Conservation (phyloP, 1,140 invertebrate genomes). For the Drosophila pseudoobscura region DNA sequence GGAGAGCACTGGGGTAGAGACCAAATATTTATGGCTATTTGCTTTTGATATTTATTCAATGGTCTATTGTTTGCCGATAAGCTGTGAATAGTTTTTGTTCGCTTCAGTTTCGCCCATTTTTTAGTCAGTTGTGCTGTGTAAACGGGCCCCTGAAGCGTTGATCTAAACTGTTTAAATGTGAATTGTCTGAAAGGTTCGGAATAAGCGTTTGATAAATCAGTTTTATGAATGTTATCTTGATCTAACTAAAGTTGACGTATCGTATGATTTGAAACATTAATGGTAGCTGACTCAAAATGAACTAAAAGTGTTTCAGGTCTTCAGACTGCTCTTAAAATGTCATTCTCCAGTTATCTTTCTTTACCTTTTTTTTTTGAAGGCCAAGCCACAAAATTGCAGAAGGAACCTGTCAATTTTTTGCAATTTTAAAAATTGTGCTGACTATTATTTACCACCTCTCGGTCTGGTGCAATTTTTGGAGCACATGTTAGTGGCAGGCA, state of each 20-base stretch:
- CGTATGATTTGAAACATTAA: too few relatives aligned
- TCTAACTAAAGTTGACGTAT: too few relatives aligned
- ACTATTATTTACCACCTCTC: slow-evolving; percentile 8
- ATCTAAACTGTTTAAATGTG: slow-evolving; percentile 6
- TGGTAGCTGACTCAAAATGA: too few relatives aligned
- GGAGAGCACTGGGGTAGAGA: slow-evolving; percentile 48
- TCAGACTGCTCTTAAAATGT: too few relatives aligned
- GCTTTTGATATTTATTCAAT: slow-evolving; percentile 79
- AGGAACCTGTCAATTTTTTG: slow-evolving; percentile 27
- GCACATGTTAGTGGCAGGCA: slow-evolving; percentile 55
- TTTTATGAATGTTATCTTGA: too few relatives aligned
- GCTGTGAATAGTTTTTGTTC: slow-evolving; percentile 69
- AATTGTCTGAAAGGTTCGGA: too few relatives aligned
- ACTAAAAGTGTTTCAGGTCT: too few relatives aligned
- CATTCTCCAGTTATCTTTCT: not conserved
- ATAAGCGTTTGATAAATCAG: too few relatives aligned
- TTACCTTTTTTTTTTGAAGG: not conserved
- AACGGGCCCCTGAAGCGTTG: slow-evolving; percentile 11
- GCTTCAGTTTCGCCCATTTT: slow-evolving; percentile 11
- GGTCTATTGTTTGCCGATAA: slow-evolving; percentile 77
- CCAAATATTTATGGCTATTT: slow-evolving; percentile 77
- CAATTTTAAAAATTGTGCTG: slow-evolving; percentile 25
- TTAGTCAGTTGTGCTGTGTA: slow-evolving; percentile 31
- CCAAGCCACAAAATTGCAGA: not conserved
- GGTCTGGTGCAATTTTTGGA: slow-evolving; percentile 18